Conservation (phyloP, 2,888 invertebrate genomes). For the Priapulus caudatus region DNA sequence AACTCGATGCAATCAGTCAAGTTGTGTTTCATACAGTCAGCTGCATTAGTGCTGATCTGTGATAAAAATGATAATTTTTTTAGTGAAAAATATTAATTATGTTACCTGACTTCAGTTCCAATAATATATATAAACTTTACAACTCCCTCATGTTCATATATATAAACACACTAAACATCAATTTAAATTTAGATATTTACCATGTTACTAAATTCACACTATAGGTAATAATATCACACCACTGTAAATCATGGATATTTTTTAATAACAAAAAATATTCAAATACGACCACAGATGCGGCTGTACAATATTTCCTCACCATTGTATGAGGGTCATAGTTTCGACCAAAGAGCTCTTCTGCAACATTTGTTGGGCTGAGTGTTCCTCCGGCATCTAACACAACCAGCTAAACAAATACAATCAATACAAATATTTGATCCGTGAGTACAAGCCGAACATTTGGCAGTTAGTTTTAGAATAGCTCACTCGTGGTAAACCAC, state of each 20-base stretch:
- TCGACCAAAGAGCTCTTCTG: constrained; percentile 30
- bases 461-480: too few species aligned
- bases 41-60: constrained; percentile 59
- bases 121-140: neutral
- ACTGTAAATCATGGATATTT: too few species aligned
- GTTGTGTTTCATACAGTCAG: constrained; percentile 85
- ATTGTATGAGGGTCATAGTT: constrained; percentile 30
- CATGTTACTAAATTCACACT: constrained; percentile 13
- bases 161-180: too few species aligned
- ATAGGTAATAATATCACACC: too few species aligned
- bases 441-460: too few species aligned
- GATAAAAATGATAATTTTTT: constrained; percentile 8
- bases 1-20: constrained; percentile 86
- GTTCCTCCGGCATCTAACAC: constrained; percentile 71
- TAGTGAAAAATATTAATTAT: constrained; percentile 4
- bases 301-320: constrained; percentile 47
- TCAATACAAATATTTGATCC: too few species aligned
- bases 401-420: constrained; percentile 42
- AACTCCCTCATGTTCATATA: too few species aligned
- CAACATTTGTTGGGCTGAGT: constrained; percentile 42
- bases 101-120: constrained; percentile 2
- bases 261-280: too few species aligned
- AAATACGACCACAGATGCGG: too few species aligned
- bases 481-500: too few species aligned
- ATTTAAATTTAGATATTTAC: constrained; percentile 14